Percentiles rank a stretch among this genome's conserved stretches.
phyloP scores from a whole-genome alignment of 2,113 vertebrate genomes.

The Ammospiza nelsoni region DNA sequence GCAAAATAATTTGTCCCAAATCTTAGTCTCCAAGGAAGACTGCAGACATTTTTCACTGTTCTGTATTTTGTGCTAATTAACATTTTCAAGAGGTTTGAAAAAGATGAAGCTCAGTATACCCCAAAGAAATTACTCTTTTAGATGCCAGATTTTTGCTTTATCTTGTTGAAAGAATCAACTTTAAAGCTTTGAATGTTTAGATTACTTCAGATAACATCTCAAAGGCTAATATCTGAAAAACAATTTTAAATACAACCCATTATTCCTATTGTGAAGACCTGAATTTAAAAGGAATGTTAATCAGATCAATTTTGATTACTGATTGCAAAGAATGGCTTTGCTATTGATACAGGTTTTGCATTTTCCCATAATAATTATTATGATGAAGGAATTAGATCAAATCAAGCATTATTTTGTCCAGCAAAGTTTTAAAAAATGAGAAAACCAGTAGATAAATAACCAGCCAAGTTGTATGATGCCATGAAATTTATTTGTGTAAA shows the following conservation, averaged over 20 bases:
- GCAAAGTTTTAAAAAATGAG: neutral
- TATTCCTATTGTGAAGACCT: neutral
- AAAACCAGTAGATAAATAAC: neutral
- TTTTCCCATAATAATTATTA: neutral
- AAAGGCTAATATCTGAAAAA: constrained; percentile 35
- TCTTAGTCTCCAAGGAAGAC: constrained; percentile 71
- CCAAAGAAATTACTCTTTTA: constrained; percentile 60
- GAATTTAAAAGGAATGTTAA: constrained; percentile 1
- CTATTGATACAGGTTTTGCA: neutral
- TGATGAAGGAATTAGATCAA: neutral
- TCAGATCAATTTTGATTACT: constrained; percentile 19
- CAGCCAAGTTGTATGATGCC: neutral
- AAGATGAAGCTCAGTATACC: constrained; percentile 5
- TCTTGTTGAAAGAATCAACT: constrained; percentile 55
- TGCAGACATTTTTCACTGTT: constrained; percentile 69
- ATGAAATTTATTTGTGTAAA: neutral
- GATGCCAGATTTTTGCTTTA: constrained; percentile 45
- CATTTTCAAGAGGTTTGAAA: constrained; percentile 68
- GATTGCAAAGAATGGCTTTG: neutral
- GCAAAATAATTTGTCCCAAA: constrained; percentile 70
- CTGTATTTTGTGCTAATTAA: constrained; percentile 78
- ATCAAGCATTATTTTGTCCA: neutral
- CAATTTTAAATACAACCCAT: neutral
- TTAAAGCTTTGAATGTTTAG: constrained; percentile 45
- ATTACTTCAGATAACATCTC: constrained; percentile 42